Conservation (phyloP, 2,113 vertebrate genomes). For the Cheirogaleus medius region DNA sequence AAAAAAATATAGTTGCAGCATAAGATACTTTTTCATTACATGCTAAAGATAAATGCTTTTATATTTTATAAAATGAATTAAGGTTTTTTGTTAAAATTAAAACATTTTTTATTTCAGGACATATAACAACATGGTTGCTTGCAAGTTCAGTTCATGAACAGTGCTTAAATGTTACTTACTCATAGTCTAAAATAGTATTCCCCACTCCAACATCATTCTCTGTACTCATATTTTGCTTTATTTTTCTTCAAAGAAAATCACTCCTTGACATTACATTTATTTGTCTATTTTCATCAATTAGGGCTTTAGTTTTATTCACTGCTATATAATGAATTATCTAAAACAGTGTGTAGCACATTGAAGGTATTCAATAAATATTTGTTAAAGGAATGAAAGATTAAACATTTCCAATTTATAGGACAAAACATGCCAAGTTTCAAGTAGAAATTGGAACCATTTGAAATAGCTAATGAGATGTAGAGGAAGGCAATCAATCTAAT, state of each 20-base stretch:
- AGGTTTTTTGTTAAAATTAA: slow-evolving; percentile 1
- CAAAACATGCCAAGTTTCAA: slow-evolving; percentile 7
- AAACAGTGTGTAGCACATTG: background rate
- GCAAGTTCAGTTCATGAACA: slow-evolving; percentile 20
- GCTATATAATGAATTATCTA: background rate
- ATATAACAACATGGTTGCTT: background rate
- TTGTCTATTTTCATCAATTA: background rate
- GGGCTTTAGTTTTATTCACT: slow-evolving; percentile 9
- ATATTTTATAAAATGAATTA: slow-evolving; percentile 14
- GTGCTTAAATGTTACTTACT: background rate
- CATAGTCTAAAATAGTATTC: background rate
- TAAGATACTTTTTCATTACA: background rate
- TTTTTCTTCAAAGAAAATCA: background rate
- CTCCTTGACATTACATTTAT: background rate
- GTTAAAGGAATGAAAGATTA: slow-evolving; percentile 11
- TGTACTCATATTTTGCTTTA: background rate
- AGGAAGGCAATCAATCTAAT: background rate
- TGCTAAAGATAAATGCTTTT: background rate
- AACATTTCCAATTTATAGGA: background rate
- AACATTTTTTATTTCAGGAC: slow-evolving; percentile 20
- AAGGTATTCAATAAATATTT: slow-evolving; percentile 14
- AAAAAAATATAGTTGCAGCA: background rate
- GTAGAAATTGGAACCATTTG: background rate
- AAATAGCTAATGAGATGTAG: background rate
- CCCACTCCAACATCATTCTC: background rate